Evolutionary conservation across 2,797 vertebrate genomes (phyloP).

Genomic region (Helarctos malayanus): DNA sequence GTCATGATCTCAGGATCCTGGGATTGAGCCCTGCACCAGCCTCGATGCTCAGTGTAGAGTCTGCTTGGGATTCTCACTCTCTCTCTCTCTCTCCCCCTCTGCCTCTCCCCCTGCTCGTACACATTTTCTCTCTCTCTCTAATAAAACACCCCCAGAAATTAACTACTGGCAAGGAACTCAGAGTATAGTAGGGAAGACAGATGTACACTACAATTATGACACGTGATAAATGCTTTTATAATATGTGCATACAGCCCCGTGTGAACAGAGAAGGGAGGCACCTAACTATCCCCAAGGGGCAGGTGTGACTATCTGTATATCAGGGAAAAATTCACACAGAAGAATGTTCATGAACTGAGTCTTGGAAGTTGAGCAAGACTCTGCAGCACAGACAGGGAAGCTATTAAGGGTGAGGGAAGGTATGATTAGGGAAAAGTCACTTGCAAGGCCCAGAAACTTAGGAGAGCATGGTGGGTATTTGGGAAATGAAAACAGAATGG

Average conservation of each 20-base stretch:
- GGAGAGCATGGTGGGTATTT: neutral
- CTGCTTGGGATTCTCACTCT: neutral
- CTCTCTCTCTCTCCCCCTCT: neutral
- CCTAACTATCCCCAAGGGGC: neutral
- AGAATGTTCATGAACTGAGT: neutral
- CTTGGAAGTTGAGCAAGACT: neutral
- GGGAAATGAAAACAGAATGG: neutral
- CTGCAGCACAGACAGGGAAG: neutral
- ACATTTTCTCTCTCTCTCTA: neutral
- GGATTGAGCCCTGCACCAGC: neutral
- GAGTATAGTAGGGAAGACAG: neutral
- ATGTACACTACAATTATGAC: neutral
- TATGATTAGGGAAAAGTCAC: neutral
- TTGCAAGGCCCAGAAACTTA: neutral
- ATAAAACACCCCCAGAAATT: neutral
- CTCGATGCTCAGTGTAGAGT: neutral
- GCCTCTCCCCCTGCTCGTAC: neutral
- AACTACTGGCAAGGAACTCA: neutral
- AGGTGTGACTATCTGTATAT: neutral
- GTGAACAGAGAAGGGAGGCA: constrained; percentile 3
- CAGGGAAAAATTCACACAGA: neutral
- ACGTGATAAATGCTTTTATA: neutral
- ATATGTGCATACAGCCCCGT: neutral
- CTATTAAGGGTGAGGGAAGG: neutral
- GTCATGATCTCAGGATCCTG: neutral